phyloP scores from a whole-genome alignment of 1,140 invertebrate species.

The Nasonia vitripennis region DNA sequence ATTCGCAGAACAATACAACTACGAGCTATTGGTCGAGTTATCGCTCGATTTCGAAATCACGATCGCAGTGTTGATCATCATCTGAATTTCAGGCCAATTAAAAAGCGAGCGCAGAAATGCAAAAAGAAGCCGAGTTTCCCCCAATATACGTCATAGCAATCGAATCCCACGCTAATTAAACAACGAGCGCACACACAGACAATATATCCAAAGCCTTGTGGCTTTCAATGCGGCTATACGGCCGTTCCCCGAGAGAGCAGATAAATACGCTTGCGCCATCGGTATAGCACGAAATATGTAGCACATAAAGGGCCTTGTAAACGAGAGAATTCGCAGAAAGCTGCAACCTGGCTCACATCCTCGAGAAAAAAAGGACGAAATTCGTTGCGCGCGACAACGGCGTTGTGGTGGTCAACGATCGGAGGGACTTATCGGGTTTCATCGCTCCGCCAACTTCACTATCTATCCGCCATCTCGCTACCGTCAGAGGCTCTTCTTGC shows the following conservation, averaged over 20 bases:
- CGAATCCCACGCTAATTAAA: background rate
- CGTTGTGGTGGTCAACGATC: slow-evolving; percentile 34
- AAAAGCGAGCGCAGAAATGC: background rate
- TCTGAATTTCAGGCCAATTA: background rate
- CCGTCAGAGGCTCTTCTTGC: slow-evolving; percentile 5
- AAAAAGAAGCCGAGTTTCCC: background rate
- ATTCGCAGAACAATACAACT: too few relatives aligned
- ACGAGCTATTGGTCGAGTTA: too few relatives aligned
- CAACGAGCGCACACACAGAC: background rate
- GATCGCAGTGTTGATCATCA: too few relatives aligned
- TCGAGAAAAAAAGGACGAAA: background rate
- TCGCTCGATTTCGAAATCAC: background rate
- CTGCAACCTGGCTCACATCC: background rate
- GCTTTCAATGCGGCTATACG: background rate
- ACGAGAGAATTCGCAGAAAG: background rate
- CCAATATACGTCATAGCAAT: background rate
- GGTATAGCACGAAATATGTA: background rate
- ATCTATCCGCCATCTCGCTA: slow-evolving; percentile 48
- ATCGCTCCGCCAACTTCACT: slow-evolving; percentile 45
- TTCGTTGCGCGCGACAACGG: background rate
- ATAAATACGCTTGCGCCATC: too few relatives aligned
- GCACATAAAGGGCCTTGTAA: background rate
- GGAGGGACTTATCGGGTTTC: slow-evolving; percentile 40
- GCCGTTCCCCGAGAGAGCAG: too few relatives aligned
- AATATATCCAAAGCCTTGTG: background rate